Conservation (phyloP, 2,888 invertebrate genomes). For the Chrysolina oricalcia region DNA sequence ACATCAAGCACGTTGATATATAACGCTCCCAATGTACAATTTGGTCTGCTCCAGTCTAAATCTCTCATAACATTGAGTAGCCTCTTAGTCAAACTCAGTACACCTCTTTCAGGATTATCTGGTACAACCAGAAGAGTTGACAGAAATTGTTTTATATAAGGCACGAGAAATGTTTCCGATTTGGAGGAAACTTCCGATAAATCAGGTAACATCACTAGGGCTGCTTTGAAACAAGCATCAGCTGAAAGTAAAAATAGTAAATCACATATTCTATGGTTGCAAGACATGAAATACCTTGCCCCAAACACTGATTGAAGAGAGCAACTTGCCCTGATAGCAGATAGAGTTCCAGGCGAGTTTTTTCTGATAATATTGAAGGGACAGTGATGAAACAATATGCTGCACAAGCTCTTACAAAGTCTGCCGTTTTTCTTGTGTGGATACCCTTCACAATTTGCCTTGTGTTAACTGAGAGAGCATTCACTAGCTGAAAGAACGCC, state of each 20-base stretch:
- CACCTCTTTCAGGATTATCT: slow-evolving; percentile 91
- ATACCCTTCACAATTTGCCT: slow-evolving; percentile 81
- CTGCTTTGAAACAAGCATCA: slow-evolving; percentile 94
- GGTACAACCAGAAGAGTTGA: slow-evolving; percentile 90
- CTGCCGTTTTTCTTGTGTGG: slow-evolving; percentile 86
- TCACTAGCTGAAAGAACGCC: slow-evolving; percentile 73
- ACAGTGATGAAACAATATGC: slow-evolving; percentile 97
- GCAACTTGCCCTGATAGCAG: slow-evolving; percentile 92
- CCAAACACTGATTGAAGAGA: slow-evolving; percentile 90
- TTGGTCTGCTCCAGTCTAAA: slow-evolving; percentile 81
- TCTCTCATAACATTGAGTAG: slow-evolving; percentile 87
- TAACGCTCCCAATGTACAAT: slow-evolving; percentile 79
- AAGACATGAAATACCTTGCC: slow-evolving; percentile 80
- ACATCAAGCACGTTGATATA: slow-evolving; percentile 86
- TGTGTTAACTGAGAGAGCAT: slow-evolving; percentile 82
- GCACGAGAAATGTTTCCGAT: slow-evolving; percentile 81
- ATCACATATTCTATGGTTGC: not conserved
- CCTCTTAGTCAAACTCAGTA: slow-evolving; percentile 86
- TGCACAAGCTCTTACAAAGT: slow-evolving; percentile 94
- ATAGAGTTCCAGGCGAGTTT: slow-evolving; percentile 87
- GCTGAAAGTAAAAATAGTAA: slow-evolving; percentile 75
- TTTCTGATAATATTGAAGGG: slow-evolving; percentile 91
- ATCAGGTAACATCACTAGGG: slow-evolving; percentile 86
- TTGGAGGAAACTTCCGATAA: slow-evolving; percentile 84
- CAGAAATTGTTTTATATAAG: slow-evolving; percentile 84